phyloP scores from a whole-genome alignment of 2,888 invertebrate genomes.

The Megastigmus dorsalis region DNA sequence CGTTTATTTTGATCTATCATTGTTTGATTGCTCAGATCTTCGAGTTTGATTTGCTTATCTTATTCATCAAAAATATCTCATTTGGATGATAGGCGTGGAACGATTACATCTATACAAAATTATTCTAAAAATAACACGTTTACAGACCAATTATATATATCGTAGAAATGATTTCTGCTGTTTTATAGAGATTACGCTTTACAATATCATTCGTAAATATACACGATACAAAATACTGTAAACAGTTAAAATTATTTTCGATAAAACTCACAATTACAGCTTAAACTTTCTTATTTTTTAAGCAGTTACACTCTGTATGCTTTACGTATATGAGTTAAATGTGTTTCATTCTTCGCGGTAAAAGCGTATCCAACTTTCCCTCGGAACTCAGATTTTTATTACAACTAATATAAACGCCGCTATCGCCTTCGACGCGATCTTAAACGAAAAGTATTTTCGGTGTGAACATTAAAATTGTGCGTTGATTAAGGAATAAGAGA shows the following conservation, averaged over 20 bases:
- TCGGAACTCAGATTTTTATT: constrained; percentile 20
- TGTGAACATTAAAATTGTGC: too few relatives aligned
- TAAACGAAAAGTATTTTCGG: background rate
- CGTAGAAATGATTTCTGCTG: too few relatives aligned
- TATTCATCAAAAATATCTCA: too few relatives aligned
- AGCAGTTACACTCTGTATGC: background rate
- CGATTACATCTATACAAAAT: too few relatives aligned
- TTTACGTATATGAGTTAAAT: background rate
- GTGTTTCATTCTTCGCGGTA: background rate
- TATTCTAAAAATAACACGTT: too few relatives aligned
- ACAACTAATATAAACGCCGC: constrained; percentile 6
- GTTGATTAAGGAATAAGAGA: background rate
- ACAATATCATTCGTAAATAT: background rate
- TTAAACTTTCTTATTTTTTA: background rate
- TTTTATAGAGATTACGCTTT: too few relatives aligned
- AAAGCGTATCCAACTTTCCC: constrained; percentile 50
- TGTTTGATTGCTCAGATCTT: too few relatives aligned
- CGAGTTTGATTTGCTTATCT: too few relatives aligned
- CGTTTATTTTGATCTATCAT: too few relatives aligned
- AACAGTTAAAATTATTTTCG: background rate
- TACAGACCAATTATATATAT: too few relatives aligned
- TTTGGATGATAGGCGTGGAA: too few relatives aligned
- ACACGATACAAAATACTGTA: background rate
- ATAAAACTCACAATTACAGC: too few relatives aligned
- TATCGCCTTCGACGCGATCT: background rate